phyloP scores from a whole-genome alignment of 2,113 vertebrate genomes.

The Muntiacus reevesi region DNA sequence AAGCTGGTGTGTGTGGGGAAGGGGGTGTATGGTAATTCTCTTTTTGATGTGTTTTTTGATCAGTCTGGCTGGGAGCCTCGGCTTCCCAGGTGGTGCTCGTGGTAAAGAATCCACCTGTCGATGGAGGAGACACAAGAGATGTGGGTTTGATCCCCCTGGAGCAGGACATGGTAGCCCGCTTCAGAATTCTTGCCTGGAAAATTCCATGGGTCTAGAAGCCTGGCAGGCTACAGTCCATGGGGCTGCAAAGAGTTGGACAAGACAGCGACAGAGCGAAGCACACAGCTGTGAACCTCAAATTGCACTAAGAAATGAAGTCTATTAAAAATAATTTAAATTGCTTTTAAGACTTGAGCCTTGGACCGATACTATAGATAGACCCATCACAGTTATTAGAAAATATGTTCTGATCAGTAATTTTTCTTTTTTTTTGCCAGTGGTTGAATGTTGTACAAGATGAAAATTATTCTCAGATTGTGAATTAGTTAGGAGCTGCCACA shows the following conservation, averaged over 20 bases:
- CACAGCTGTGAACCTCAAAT: not conserved
- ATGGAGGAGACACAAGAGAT: too few relatives aligned
- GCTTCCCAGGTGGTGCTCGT: too few relatives aligned
- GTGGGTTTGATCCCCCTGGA: too few relatives aligned
- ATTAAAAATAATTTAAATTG: not conserved
- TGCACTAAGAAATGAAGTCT: not conserved
- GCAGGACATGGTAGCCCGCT: too few relatives aligned
- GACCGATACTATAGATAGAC: too few relatives aligned
- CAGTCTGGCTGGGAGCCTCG: not conserved
- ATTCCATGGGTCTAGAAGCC: too few relatives aligned
- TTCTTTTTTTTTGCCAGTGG: not conserved
- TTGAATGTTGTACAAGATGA: not conserved
- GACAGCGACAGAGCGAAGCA: too few relatives aligned
- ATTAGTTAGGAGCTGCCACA: constrained; percentile 18
- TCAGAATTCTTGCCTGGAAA: too few relatives aligned
- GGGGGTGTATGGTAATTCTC: not conserved
- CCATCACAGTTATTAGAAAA: not conserved
- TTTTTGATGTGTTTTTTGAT: not conserved
- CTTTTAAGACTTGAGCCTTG: not conserved
- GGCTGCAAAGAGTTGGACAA: too few relatives aligned
- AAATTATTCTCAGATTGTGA: constrained; percentile 13
- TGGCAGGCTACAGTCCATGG: too few relatives aligned
- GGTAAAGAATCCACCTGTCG: too few relatives aligned
- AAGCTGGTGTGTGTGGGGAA: not conserved
- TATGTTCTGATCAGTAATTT: not conserved